phyloP scores from a whole-genome alignment of 2,113 vertebrate genomes.

The Leptobrachium ailaonicum region DNA sequence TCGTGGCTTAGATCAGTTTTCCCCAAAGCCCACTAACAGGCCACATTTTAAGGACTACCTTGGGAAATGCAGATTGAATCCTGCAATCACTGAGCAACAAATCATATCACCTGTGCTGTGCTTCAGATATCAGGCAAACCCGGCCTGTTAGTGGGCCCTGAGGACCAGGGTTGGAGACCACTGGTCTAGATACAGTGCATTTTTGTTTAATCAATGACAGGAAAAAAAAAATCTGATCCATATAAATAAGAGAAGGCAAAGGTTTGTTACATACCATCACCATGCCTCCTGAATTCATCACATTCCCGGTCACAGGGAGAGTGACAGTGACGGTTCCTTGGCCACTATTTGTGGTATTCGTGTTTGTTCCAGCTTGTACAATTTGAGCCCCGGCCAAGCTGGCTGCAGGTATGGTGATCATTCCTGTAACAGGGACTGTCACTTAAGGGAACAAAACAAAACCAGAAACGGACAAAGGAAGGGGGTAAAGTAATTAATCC shows the following conservation, averaged over 20 bases:
- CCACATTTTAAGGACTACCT: too few relatives aligned
- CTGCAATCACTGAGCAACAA: too few relatives aligned
- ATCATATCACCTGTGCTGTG: too few relatives aligned
- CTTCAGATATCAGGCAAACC: too few relatives aligned
- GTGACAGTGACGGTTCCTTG: constrained; percentile 98
- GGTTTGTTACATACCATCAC: constrained; percentile 86
- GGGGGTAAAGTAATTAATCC: constrained; percentile 73
- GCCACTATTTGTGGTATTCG: constrained; percentile 92
- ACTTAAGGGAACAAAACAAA: constrained; percentile 69
- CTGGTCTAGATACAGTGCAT: too few relatives aligned
- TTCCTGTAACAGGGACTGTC: constrained; percentile 87
- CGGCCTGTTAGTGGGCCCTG: too few relatives aligned
- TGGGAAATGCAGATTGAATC: too few relatives aligned
- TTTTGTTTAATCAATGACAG: too few relatives aligned
- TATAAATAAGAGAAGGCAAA: neutral
- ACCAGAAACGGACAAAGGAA: constrained; percentile 66
- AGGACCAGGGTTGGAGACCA: too few relatives aligned
- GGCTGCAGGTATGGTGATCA: constrained; percentile 98
- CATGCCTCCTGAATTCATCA: constrained; percentile 97
- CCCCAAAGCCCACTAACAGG: too few relatives aligned
- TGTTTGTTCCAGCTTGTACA: constrained; percentile 90
- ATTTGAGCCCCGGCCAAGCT: constrained; percentile 95
- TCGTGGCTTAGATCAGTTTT: too few relatives aligned
- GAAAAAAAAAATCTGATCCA: too few relatives aligned
- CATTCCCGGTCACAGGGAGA: constrained; percentile 92